Evolutionary conservation across 1,140 invertebrate species (phyloP).

Genomic region (Rhopalosiphum maidis): DNA sequence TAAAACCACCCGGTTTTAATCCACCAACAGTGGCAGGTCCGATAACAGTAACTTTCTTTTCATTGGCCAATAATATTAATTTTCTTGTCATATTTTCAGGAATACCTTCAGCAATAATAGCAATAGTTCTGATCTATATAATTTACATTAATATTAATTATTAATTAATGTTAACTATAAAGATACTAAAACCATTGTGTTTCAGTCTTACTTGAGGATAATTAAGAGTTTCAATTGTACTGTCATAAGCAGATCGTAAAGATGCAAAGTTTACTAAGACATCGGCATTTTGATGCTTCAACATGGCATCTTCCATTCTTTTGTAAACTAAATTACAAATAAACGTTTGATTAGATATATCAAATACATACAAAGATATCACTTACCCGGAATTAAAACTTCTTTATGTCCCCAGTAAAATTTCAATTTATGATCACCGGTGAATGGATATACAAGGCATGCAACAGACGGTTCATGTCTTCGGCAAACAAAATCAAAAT

Average conservation of each 20-base stretch:
- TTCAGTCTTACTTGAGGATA: slow-evolving; percentile 76
- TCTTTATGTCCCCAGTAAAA: slow-evolving; percentile 99
- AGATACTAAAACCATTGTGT: not conserved
- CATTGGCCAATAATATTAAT: slow-evolving; percentile 84
- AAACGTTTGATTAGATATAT: slow-evolving; percentile 54
- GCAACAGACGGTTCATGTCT: slow-evolving; percentile 87
- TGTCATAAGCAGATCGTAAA: slow-evolving; percentile 95
- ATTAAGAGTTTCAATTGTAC: slow-evolving; percentile 90
- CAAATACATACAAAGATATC: not conserved
- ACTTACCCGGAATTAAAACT: slow-evolving; percentile 80
- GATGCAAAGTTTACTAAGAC: slow-evolving; percentile 99
- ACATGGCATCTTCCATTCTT: slow-evolving; percentile 96
- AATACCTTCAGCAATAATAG: slow-evolving; percentile 99
- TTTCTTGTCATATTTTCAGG: slow-evolving; percentile 98
- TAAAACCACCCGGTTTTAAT: slow-evolving; percentile 98
- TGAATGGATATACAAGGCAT: slow-evolving; percentile 98
- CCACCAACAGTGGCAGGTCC: slow-evolving; percentile 98
- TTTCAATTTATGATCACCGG: slow-evolving; percentile 98
- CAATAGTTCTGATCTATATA: slow-evolving; percentile 86
- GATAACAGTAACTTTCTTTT: slow-evolving; percentile 86
- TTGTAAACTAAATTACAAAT: slow-evolving; percentile 84
- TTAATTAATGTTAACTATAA: not conserved
- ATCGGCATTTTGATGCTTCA: slow-evolving; percentile 92
- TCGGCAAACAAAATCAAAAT: slow-evolving; percentile 98
- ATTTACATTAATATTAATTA: slow-evolving; percentile 40